These are phyloP conservation scores for Agelas oroides DNA, from an alignment of 37 sponge, comb jelly and placozoan genomes.

Conservation along the genomic window DNA sequence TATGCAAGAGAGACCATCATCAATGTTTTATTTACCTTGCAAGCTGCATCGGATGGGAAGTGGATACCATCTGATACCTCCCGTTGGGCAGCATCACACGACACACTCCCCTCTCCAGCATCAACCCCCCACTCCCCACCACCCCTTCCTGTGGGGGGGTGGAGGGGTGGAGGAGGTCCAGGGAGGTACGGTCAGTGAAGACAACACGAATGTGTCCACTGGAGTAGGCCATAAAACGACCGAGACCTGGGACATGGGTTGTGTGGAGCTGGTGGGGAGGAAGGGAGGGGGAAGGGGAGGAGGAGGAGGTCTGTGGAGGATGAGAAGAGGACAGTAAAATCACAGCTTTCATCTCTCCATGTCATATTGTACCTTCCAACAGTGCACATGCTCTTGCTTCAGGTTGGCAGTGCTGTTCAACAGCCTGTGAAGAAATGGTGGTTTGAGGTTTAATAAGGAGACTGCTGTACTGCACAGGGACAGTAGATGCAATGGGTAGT, in stretches of 20 bases:
- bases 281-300: neutral
- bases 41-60: constrained; percentile 4
- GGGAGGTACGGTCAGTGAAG: constrained; percentile 6
- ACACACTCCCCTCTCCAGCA: constrained; percentile 13
- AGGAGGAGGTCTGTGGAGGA: neutral
- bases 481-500: too few species aligned
- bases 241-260: constrained; percentile 27
- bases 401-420: neutral
- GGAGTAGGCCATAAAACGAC: constrained; percentile 26
- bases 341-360: constrained; percentile 9
- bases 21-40: neutral
- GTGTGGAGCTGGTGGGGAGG: neutral
- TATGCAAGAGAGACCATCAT: too few species aligned
- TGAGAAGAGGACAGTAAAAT: neutral
- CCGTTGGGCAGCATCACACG: constrained; percentile 35
- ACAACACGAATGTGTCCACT: constrained; percentile 22
- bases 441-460: too few species aligned
- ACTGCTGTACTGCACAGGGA: too few species aligned
- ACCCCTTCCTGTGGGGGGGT: neutral
- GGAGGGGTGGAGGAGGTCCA: constrained; percentile 35
- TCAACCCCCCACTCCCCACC: neutral
- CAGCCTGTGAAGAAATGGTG: neutral
- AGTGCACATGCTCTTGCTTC: neutral
- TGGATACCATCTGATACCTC: constrained; percentile 14
- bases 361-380: neutral